A percentile compares a stretch with the other conserved stretches of the same genome.
Conservation (phyloP, 2,888 invertebrate genomes). For the Eupithecia subumbrata region DNA sequence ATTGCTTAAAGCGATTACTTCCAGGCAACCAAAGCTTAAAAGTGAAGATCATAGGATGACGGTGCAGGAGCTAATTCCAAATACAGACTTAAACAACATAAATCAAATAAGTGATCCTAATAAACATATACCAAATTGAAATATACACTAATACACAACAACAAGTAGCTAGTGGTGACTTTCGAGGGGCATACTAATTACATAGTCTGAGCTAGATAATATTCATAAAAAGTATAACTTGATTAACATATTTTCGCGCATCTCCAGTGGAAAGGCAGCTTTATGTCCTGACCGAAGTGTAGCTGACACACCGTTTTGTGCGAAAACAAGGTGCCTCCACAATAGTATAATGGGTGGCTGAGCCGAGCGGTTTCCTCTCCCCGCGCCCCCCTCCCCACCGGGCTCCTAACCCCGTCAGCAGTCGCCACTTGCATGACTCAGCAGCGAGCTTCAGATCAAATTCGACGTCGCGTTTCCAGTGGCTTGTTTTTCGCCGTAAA, state of each 20-base stretch:
- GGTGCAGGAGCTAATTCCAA: too few species aligned
- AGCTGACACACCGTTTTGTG: constrained; percentile 74
- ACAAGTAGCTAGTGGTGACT: too few species aligned
- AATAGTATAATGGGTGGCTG: constrained; percentile 78
- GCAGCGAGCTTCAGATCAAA: constrained; percentile 76
- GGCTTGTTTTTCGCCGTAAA: constrained; percentile 74
- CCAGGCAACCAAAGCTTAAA: too few species aligned
- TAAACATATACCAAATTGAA: too few species aligned
- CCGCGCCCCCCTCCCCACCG: constrained; percentile 49
- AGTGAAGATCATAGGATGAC: too few species aligned
- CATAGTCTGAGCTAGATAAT: too few species aligned
- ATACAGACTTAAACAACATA: too few species aligned
- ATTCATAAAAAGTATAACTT: not conserved
- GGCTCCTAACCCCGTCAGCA: constrained; percentile 46
- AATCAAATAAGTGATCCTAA: too few species aligned
- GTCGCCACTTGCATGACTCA: constrained; percentile 76
- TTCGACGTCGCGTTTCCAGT: constrained; percentile 72
- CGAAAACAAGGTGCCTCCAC: constrained; percentile 79
- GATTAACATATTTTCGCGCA: not conserved
- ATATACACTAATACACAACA: too few species aligned
- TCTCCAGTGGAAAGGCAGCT: constrained; percentile 6
- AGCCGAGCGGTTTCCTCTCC: constrained; percentile 67
- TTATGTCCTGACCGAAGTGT: constrained; percentile 53
- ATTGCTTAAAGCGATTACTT: too few species aligned
- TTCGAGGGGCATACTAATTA: too few species aligned